phyloP scores from a whole-genome alignment of 2,113 vertebrate species.

The Festucalex cinctus region DNA sequence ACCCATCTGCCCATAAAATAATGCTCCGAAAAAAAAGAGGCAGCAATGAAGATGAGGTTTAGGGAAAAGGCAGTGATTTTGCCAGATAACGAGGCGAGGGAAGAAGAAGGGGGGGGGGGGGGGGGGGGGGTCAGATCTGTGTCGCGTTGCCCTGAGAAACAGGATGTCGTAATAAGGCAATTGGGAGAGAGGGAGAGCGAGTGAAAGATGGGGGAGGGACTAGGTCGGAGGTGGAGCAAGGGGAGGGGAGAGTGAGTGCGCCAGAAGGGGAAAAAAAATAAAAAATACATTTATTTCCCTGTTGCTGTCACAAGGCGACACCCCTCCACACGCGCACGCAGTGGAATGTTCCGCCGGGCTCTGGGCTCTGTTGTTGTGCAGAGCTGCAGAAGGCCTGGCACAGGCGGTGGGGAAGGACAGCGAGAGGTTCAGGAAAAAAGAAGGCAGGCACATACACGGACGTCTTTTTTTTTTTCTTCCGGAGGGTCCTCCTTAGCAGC shows the following conservation, averaged over 20 bases:
- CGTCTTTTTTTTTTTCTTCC: not conserved
- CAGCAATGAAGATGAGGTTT: conserved; percentile 37
- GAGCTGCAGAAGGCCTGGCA: conserved; percentile 75
- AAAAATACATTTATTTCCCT: conserved; percentile 35
- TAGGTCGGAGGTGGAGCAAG: conserved; percentile 12
- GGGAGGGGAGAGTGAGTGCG: conserved; percentile 34
- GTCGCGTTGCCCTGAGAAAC: conserved; percentile 73
- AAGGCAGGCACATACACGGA: not conserved
- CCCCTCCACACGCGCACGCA: conserved; percentile 56
- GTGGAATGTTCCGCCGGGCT: conserved; percentile 71
- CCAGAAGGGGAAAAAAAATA: conserved; percentile 33
- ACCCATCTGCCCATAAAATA: conserved; percentile 57
- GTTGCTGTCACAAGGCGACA: conserved; percentile 38
- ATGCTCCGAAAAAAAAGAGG: conserved; percentile 21
- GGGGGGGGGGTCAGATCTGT: conserved; percentile 38
- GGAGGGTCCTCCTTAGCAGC: not conserved
- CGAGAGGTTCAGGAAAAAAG: conserved; percentile 27
- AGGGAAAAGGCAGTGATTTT: conserved; percentile 33
- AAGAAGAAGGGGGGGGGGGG: conserved; percentile 10
- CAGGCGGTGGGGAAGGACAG: conserved; percentile 54
- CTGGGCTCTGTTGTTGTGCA: conserved; percentile 79
- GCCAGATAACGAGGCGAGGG: conserved; percentile 21
- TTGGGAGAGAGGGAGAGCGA: conserved; percentile 43
- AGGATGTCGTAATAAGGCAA: conserved; percentile 73
- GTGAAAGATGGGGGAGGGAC: conserved; percentile 30